Conservation (phyloP, 1,140 invertebrate genomes). For the Ptiloglossa arizonensis region DNA sequence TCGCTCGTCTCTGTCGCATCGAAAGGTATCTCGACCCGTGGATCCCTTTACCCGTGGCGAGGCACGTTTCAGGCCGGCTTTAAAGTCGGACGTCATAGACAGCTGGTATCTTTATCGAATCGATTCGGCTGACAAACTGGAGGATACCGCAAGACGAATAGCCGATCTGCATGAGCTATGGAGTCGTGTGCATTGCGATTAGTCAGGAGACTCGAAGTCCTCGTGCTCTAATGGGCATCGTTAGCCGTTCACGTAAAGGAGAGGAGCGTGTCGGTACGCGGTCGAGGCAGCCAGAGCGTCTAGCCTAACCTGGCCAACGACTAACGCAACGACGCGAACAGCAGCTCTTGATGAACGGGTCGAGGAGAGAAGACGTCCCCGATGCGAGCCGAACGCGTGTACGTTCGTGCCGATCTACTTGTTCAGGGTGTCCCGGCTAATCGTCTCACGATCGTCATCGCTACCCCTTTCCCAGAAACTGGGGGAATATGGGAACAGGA, state of each 20-base stretch:
- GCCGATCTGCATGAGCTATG: slow-evolving; percentile 79
- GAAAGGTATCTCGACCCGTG: slow-evolving; percentile 37
- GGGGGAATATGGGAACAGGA: slow-evolving; percentile 4
- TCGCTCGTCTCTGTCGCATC: slow-evolving; percentile 40
- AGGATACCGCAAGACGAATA: slow-evolving; percentile 77
- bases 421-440: slow-evolving; percentile 60
- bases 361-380: slow-evolving; percentile 36
- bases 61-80: slow-evolving; percentile 37
- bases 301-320: slow-evolving; percentile 42
- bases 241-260: slow-evolving; percentile 74
- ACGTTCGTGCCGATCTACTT: slow-evolving; percentile 27
- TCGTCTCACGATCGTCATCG: slow-evolving; percentile 60
- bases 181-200: slow-evolving; percentile 77
- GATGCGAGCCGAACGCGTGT: slow-evolving; percentile 30
- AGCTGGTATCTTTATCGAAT: slow-evolving; percentile 79
- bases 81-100: slow-evolving; percentile 70
- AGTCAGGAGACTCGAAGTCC: slow-evolving; percentile 74
- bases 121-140: slow-evolving; percentile 80
- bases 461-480: slow-evolving; percentile 39
- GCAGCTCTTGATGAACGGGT: slow-evolving; percentile 36
- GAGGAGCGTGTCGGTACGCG: slow-evolving; percentile 61
- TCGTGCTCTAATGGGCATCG: slow-evolving; percentile 80
- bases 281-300: not conserved
- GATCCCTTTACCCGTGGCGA: not conserved
- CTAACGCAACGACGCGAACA: slow-evolving; percentile 14